Base-by-base conservation (phyloP, 2,113 vertebrate genomes). In the Irena cyanogastra region DNA sequence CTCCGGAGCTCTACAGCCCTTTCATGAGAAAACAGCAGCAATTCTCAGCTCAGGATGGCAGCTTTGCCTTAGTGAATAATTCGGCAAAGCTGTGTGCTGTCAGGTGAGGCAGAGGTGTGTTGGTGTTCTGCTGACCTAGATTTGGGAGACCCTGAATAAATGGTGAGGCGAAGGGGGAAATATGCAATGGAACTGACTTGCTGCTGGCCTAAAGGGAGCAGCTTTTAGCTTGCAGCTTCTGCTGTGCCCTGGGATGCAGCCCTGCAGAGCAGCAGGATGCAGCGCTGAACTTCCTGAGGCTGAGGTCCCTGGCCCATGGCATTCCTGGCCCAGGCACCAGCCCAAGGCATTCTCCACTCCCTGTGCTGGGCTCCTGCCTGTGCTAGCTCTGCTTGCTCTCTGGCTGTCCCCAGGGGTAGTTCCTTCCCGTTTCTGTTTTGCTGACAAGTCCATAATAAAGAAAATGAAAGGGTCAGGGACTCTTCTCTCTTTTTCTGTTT, bases 331-430 rank as follows among this genome's bases (percentile, higher is more conserved):
- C 50, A 49, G 44, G 13, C 4, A 4, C 0, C 53, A 85, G 44
- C 76, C 47, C 27, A 11, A 26, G n/a, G 3, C 4, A 3, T 23
- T 88, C 71, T 50, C 28, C 0, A 0, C 33, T 30, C 19, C 2
- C 0, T 20, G n/a, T 44, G 28, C 35, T n/a, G 49, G 56, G 54
- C 28, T 82, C 21, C 42, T 63, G 59, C 64, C 49, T 35, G 54
- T 9, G 8, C 35, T 14, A 5, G 33, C 71, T 31, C 50, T 53
- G 52, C 35, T 69, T 10, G 37, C 11, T 42, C 30, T 42, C 17
- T 26, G 2, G 4, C 47, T 52, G 26, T 33, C 79, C 77, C 57
- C 33, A 30, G 37, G 23, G 33, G 2, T 31, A 15, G 17, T 28
- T 57, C 31, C 42, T 77, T 69, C 31, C 45, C 4, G 4, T 59